phyloP scores from a whole-genome alignment of 2,113 vertebrate species.

The Nibea albiflora region DNA sequence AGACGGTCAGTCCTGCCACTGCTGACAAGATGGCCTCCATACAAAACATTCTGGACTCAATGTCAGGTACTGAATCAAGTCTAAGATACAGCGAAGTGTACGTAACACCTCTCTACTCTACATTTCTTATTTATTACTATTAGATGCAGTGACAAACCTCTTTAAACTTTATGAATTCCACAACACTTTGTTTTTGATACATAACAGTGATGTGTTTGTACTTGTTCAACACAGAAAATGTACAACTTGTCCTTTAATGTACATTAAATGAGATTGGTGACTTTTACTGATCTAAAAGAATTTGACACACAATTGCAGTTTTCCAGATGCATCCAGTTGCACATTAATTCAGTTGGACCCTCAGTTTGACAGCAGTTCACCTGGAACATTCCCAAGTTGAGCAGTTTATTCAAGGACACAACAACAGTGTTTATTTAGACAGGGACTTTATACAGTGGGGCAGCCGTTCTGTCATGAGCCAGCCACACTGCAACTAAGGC shows the following conservation, averaged over 20 bases:
- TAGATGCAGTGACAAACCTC: not conserved
- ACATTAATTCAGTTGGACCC: constrained; percentile 8
- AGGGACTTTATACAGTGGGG: not conserved
- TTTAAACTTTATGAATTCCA: not conserved
- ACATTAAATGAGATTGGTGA: not conserved
- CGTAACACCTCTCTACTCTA: not conserved
- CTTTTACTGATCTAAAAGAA: not conserved
- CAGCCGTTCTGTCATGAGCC: not conserved
- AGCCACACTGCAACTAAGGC: not conserved
- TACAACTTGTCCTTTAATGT: too few species aligned
- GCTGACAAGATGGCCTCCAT: constrained; percentile 93
- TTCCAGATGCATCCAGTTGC: not conserved
- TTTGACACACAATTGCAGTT: not conserved
- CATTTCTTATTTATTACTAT: not conserved
- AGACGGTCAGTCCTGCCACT: constrained; percentile 91
- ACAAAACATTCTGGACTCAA: constrained; percentile 90
- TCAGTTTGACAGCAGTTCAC: not conserved
- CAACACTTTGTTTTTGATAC: not conserved
- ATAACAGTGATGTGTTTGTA: not conserved
- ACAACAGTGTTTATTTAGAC: not conserved
- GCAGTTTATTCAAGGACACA: constrained; percentile 4
- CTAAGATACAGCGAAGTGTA: not conserved
- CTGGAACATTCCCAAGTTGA: not conserved
- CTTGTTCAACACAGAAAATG: not conserved
- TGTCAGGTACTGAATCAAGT: constrained; percentile 84